These are phyloP conservation scores for Seriola dumerili DNA, from an alignment of 2,113 vertebrate species.

Conservation along the genomic window DNA sequence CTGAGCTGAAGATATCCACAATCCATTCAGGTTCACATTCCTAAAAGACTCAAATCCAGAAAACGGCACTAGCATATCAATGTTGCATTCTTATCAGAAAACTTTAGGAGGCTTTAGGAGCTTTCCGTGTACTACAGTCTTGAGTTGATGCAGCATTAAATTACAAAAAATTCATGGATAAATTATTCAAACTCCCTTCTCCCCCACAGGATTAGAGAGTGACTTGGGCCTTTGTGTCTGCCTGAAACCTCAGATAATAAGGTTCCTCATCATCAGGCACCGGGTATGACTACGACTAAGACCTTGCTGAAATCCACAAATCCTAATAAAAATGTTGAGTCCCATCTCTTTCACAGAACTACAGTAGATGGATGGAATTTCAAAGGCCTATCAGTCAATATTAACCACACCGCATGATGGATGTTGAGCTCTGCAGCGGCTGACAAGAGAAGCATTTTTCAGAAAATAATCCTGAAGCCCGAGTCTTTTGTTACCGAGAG, in stretches of 20 bases:
- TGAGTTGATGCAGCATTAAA: constrained; percentile 51
- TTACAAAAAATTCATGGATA: constrained; percentile 27
- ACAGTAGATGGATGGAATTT: constrained; percentile 19
- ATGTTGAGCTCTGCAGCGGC: constrained; percentile 35
- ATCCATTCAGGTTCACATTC: constrained; percentile 6
- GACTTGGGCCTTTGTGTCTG: constrained; percentile 62
- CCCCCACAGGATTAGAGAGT: constrained; percentile 56
- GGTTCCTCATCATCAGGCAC: constrained; percentile 42
- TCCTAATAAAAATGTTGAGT: constrained; percentile 36
- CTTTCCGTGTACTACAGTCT: background rate
- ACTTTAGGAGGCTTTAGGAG: constrained; percentile 13
- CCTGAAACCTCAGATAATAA: constrained; percentile 55
- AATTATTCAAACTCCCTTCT: constrained; percentile 71
- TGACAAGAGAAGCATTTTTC: constrained; percentile 25
- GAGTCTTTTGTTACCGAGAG: constrained; percentile 40
- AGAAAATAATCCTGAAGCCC: constrained; percentile 36
- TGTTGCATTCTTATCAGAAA: constrained; percentile 17
- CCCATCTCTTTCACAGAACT: constrained; percentile 29
- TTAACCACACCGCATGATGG: constrained; percentile 33
- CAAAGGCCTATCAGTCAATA: constrained; percentile 41
- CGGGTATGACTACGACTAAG: constrained; percentile 36
- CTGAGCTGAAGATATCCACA: constrained; percentile 15
- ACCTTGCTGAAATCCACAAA: constrained; percentile 53
- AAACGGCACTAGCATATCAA: constrained; percentile 26
- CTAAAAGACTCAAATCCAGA: constrained; percentile 14